These are phyloP conservation scores for Doris montereyensis DNA, from an alignment of 2,888 invertebrate genomes.

Conservation along the genomic window DNA sequence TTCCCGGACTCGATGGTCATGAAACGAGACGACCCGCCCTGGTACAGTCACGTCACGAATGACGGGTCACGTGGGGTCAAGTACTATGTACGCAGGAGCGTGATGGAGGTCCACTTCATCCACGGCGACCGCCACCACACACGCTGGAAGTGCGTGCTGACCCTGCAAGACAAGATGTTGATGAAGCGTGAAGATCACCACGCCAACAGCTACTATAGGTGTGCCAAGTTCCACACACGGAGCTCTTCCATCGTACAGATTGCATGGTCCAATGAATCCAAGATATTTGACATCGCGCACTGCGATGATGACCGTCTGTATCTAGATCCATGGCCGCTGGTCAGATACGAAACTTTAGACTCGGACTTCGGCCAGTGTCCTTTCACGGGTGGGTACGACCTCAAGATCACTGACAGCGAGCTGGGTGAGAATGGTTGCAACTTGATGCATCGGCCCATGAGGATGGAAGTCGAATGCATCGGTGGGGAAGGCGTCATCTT, in stretches of 20 bases:
- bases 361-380: slow-evolving; percentile 56
- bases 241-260: slow-evolving; percentile 50
- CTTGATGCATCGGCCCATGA: slow-evolving; percentile 61
- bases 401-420: slow-evolving; percentile 50
- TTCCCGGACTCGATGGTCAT: slow-evolving; percentile 41
- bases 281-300: slow-evolving; percentile 39
- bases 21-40: slow-evolving; percentile 38
- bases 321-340: slow-evolving; percentile 58
- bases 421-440: slow-evolving; percentile 57
- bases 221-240: slow-evolving; percentile 43
- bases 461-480: slow-evolving; percentile 64
- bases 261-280: slow-evolving; percentile 47
- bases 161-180: slow-evolving; percentile 39
- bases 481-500: slow-evolving; percentile 62
- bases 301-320: slow-evolving; percentile 50
- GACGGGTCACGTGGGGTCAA: slow-evolving; percentile 39
- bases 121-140: not conserved
- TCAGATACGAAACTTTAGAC: slow-evolving; percentile 48
- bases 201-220: slow-evolving; percentile 31
- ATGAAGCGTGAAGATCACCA: slow-evolving; percentile 39
- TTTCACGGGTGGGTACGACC: slow-evolving; percentile 62
- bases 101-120: slow-evolving; percentile 40
- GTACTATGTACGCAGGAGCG: slow-evolving; percentile 40
- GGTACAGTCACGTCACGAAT: slow-evolving; percentile 43
- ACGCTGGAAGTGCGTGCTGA: slow-evolving; percentile 44